Base-by-base conservation (phyloP, 2,888 invertebrate genomes). In the Teleiodes luculella region DNA sequence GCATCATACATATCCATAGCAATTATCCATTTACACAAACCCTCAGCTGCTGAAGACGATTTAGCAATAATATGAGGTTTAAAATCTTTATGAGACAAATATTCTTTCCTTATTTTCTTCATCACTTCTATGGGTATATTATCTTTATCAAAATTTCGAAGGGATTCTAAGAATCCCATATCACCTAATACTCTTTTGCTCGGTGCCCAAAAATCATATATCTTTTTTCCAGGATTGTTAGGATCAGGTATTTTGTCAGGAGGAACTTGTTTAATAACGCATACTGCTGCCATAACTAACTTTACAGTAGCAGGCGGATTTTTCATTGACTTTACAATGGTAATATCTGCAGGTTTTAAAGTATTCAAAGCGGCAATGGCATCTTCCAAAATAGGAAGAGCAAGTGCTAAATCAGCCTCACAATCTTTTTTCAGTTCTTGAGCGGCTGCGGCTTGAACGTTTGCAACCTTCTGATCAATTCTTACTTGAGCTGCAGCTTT, bases 31-130 rank as follows among this genome's bases (percentile, higher is more conserved):
- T 95, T 95, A 76, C 96, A 97, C 37, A 96, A 87, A 51, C 97
- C 98, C 86, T 98, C 97, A 18, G 98, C 98, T 2, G 98, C 98
- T 60, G 96, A 94, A 0, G 98, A 98, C 0, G 97, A 97, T 81
- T 96, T 96, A 11, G 95, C 95, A 53, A 96, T 94, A 53, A 95
- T 91, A 56, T 91, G 88, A 1, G 96, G 96, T 64, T 95, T 94
- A 75, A 96, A 96, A 68, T 95, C 93, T 70, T 94, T 93, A 73
- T 96, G 91, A 0, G 92, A 91, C 31, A 95, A 81, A 78, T 93
- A 96, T 68, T 95, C 95, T 72, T 93, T 94, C 60, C 95, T 86
- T 61, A 95, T 93, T 80, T 94, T 94, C 64, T 91, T 88, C 93
- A 96, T 96, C 10, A 92, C 91, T 24, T 91, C 90, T 1, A 90